These are phyloP conservation scores for Diabrotica virgifera DNA, from an alignment of 1,140 invertebrate genomes.

Conservation along the genomic window DNA sequence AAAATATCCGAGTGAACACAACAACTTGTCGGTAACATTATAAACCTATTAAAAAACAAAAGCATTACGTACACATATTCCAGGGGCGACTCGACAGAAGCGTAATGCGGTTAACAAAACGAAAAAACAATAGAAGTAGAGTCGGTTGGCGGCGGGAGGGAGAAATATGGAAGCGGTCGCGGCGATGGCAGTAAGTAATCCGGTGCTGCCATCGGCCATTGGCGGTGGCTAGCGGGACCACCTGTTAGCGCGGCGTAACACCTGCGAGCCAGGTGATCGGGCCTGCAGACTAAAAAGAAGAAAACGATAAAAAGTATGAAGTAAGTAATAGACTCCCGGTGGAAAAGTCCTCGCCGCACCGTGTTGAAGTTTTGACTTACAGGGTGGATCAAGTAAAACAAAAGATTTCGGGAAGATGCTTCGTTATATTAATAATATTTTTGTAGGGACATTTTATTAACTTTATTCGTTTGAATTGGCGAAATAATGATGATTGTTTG, in stretches of 20 bases:
- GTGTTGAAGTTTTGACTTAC: neutral
- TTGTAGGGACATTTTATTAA: too few relatives aligned
- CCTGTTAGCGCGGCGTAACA: neutral
- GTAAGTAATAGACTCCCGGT: neutral
- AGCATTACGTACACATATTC: too few relatives aligned
- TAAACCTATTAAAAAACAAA: too few relatives aligned
- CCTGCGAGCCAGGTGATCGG: neutral
- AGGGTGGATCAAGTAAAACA: neutral
- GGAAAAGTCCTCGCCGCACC: neutral
- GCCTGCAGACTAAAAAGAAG: neutral
- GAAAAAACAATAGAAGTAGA: neutral
- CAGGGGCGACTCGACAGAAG: too few relatives aligned
- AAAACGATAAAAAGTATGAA: neutral
- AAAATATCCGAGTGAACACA: too few relatives aligned
- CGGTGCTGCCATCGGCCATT: slow-evolving; percentile 1
- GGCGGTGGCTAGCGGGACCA: neutral
- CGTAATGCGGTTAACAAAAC: neutral
- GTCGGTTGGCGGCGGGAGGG: neutral
- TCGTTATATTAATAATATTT: too few relatives aligned
- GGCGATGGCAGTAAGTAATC: neutral
- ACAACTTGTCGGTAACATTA: too few relatives aligned
- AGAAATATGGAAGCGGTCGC: neutral
- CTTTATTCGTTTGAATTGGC: too few relatives aligned
- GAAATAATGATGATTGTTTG: too few relatives aligned
- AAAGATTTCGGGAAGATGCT: too few relatives aligned